Conservation (phyloP, 2,113 vertebrate species). For the Catharus minimus region DNA sequence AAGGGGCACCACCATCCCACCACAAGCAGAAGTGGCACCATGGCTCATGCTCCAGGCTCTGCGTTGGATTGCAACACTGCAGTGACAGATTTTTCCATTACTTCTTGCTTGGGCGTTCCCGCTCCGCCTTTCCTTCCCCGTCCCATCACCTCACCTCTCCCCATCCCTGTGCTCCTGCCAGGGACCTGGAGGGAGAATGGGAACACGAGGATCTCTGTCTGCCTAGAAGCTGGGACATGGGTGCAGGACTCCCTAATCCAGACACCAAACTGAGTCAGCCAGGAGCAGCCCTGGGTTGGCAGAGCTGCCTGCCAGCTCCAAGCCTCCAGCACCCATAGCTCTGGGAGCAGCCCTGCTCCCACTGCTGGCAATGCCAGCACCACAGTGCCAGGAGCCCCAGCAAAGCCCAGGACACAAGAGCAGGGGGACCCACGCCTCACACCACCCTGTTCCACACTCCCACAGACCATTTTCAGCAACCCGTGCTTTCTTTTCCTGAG, state of each 20-base stretch:
- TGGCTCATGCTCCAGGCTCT: not conserved
- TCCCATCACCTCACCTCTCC: not conserved
- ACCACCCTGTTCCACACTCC: not conserved
- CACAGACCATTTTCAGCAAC: not conserved
- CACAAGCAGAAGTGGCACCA: not conserved
- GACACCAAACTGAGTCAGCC: rapidly evolving
- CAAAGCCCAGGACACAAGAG: not conserved
- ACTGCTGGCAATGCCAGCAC: rapidly evolving
- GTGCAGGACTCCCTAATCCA: not conserved
- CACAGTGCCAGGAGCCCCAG: not conserved
- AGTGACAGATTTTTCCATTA: slow-evolving; percentile 22
- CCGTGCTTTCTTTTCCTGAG: not conserved
- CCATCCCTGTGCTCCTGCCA: not conserved
- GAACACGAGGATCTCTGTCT: not conserved
- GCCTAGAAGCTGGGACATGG: rapidly evolving
- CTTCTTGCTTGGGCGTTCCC: not conserved
- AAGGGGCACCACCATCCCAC: not conserved
- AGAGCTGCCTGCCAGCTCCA: not conserved
- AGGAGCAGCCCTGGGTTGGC: not conserved
- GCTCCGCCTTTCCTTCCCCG: not conserved
- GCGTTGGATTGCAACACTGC: not conserved
- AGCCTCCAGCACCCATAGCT: not conserved
- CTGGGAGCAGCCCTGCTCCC: rapidly evolving
- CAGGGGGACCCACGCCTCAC: not conserved
- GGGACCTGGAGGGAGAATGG: not conserved